phyloP scores from a whole-genome alignment of 2,797 vertebrate genomes.

The Sebastes matsubarae region DNA sequence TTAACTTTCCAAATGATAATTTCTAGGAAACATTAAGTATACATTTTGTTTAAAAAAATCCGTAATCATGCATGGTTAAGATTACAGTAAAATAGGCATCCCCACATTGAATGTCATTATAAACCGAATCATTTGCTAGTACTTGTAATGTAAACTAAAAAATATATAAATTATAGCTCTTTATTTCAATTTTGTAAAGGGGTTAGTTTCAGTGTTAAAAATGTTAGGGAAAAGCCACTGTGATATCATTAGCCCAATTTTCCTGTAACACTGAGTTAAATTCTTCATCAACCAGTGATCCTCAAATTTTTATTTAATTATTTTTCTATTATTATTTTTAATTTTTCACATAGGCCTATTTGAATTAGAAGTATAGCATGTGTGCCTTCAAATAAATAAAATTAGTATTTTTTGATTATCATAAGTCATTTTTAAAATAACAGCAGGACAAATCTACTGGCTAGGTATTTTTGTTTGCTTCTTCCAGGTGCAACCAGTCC shows the following conservation, averaged over 20 bases:
- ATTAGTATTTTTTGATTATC: neutral
- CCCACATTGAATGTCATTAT: neutral
- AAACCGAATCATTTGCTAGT: neutral
- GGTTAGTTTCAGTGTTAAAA: too few species aligned
- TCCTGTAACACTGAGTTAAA: too few species aligned
- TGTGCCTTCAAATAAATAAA: neutral
- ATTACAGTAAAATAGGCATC: too few species aligned
- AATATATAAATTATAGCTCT: too few species aligned
- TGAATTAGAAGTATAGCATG: neutral
- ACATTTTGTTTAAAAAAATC: neutral
- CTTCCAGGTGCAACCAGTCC: neutral
- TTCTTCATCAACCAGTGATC: too few species aligned
- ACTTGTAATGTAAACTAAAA: neutral
- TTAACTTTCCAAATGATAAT: neutral
- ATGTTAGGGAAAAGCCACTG: too few species aligned
- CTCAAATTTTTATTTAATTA: too few species aligned
- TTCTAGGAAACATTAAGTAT: neutral
- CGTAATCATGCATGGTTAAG: accelerated
- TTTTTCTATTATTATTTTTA: too few species aligned
- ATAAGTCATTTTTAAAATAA: neutral
- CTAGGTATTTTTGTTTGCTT: neutral
- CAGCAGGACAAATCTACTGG: neutral
- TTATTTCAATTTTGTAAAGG: too few species aligned
- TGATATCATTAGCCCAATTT: too few species aligned
- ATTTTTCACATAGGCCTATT: neutral